phyloP scores from a whole-genome alignment of 1,140 invertebrate species.

The Microplitis mediator region DNA sequence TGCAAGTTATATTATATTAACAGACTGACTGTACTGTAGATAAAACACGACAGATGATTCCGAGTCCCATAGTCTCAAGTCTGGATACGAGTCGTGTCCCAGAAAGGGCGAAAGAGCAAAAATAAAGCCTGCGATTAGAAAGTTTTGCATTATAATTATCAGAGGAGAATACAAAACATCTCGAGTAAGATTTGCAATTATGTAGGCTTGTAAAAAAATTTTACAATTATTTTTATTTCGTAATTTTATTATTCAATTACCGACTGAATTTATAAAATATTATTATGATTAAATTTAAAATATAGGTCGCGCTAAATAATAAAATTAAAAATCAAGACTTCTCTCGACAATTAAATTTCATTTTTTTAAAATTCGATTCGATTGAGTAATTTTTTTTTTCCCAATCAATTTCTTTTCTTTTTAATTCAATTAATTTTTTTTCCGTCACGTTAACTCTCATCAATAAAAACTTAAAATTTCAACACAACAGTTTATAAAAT shows the following conservation, averaged over 20 bases:
- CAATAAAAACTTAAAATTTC: no score
- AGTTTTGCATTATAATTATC: not conserved
- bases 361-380: no score
- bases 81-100: not conserved
- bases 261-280: not conserved
- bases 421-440: no score
- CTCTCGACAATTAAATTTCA: no score
- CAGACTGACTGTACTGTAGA: not conserved
- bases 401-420: no score
- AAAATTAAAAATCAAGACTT: no score
- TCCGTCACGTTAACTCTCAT: no score
- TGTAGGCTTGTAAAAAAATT: not conserved
- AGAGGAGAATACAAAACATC: not conserved
- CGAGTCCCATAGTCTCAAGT: not conserved
- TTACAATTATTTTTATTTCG: not conserved
- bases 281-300: no score
- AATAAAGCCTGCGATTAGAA: conserved; percentile 9
- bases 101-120: conserved; percentile 7
- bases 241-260: not conserved
- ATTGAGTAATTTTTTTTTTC: no score
- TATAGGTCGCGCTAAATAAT: no score
- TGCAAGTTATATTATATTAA: not conserved
- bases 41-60: not conserved
- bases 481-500: no score
- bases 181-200: not conserved